Evolutionary conservation across 1,140 invertebrate genomes (phyloP).

Genomic region (Meloidogyne hapla): DNA sequence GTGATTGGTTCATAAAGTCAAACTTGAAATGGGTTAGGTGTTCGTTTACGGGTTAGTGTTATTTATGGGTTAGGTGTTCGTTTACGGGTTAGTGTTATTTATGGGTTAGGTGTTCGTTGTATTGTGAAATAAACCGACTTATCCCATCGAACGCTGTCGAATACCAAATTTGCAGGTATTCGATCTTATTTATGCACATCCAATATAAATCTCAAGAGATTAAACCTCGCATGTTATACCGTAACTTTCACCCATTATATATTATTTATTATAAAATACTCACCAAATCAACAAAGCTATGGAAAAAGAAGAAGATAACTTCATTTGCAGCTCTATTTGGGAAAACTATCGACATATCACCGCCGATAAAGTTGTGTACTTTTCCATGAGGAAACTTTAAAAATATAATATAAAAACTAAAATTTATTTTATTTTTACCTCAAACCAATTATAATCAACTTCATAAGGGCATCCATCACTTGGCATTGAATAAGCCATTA

Average conservation of each 20-base stretch:
- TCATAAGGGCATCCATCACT: neutral
- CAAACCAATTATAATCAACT: neutral
- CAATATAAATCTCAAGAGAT: neutral
- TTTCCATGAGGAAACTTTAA: constrained; percentile 61
- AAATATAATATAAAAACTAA: neutral
- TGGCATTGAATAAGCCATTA: constrained; percentile 38
- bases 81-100: too few relatives aligned
- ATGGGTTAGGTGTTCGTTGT: too few relatives aligned
- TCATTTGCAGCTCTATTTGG: constrained; percentile 47
- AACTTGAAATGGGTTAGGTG: too few relatives aligned
- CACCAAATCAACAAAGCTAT: constrained; percentile 64
- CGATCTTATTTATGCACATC: too few relatives aligned
- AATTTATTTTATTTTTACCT: constrained; percentile 13
- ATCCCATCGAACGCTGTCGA: too few relatives aligned
- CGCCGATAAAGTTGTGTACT: constrained; percentile 57
- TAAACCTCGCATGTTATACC: neutral
- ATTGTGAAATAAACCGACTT: too few relatives aligned
- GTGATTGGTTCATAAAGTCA: too few relatives aligned
- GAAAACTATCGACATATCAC: constrained; percentile 41
- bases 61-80: too few relatives aligned
- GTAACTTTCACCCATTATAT: too few relatives aligned
- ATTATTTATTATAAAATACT: neutral
- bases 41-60: too few relatives aligned
- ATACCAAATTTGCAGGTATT: too few relatives aligned
- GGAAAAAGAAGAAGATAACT: constrained; percentile 57